Percentiles rank a stretch among this genome's conserved stretches.
phyloP scores from a whole-genome alignment of 2,888 invertebrate genomes.

The Blastobasis adustella region DNA sequence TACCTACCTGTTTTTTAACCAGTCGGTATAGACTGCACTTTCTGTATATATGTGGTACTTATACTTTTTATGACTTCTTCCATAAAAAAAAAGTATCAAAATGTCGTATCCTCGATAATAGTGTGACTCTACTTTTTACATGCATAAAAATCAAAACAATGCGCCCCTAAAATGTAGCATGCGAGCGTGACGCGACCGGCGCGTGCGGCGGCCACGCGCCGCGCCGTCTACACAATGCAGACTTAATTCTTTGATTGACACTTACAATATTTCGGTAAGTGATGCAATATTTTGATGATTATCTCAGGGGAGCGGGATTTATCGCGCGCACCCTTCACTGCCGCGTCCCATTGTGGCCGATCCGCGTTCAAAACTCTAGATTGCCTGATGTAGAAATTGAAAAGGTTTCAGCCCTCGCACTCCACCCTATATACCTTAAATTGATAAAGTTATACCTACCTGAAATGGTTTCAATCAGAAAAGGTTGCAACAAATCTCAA shows the following conservation, averaged over 20 bases:
- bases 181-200: constrained; percentile 29
- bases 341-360: constrained; percentile 30
- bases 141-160: constrained; percentile 61
- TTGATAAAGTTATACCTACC: no score
- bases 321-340: constrained; percentile 49
- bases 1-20: no score
- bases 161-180: constrained; percentile 51
- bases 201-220: constrained; percentile 50
- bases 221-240: constrained; percentile 46
- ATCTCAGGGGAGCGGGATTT: constrained; percentile 49
- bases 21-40: no score
- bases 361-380: constrained; percentile 26
- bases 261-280: constrained; percentile 76
- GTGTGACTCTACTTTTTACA: constrained; percentile 43
- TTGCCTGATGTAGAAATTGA: no score
- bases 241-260: constrained; percentile 76
- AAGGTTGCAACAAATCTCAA: no score
- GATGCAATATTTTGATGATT: constrained; percentile 75
- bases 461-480: no score
- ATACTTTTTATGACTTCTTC: background rate
- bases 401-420: no score
- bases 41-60: no score
- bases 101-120: constrained; percentile 13
- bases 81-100: background rate
- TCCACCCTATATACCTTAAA: no score